Evolutionary conservation across 2,888 invertebrate species (phyloP), one percentile per base, ranked within the genome.

Genomic region (Argyra leucocephala): DNA sequence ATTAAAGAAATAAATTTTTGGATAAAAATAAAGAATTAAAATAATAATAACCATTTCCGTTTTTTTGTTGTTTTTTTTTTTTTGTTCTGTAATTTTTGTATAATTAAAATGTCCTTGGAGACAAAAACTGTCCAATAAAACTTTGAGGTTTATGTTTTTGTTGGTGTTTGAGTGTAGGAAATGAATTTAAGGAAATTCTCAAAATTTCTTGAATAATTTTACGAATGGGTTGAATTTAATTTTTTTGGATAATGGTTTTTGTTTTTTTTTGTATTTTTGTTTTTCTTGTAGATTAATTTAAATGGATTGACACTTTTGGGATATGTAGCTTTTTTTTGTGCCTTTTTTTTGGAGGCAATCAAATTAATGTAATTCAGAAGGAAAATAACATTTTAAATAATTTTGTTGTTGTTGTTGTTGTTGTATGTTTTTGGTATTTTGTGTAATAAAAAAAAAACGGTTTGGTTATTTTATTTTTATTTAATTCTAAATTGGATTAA

Each of bases 241-340:
- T 5, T 48, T n/a, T 48, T 18, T 48, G 12, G 48, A 18, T 48
- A 48, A 48, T n/a, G n/a, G 48, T 48, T 18, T 9, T 15, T 48
- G 48, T 2, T 48, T 48, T 48, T 48, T 15, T 37, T 15, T 37
- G 37, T 37, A 9, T 3, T 15, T 37, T 37, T 37, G 37, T 37
- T 6, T 37, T 9, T 37, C 31, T 10, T 37, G 18, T 48, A 48
- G 48, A 48, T 48, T 48, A 48, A 12, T 12, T 48, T 48, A 48
- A 48, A 48, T 48, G n/a, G 48, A 48, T 48, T 48, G 48, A 48
- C 48, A 48, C 48, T 48, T 48, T 48, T 48, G 48, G 48, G n/a
- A 48, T 5, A 48, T 48, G 48, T 48, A n/a, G n/a, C n/a, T n/a
- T n/a, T n/a, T n/a, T n/a, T n/a, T n/a, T n/a, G n/a, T n/a, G n/a